Evolutionary conservation across 2,797 vertebrate species (phyloP), one percentile per base, ranked within the genome.

Genomic region (Buceros bicornis): DNA sequence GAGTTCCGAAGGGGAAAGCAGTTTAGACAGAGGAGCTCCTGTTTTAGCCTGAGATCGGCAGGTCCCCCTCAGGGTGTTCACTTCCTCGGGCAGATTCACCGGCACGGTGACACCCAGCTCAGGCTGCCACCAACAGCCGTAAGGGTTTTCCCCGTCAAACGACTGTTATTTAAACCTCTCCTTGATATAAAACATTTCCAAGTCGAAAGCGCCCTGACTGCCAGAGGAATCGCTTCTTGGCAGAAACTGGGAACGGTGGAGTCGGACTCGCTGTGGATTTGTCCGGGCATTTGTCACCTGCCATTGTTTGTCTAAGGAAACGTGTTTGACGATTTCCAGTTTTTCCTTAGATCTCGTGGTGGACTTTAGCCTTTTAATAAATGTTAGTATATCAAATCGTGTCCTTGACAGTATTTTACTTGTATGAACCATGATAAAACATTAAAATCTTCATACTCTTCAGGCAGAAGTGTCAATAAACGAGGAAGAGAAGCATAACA

Each of bases 311-410:
- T 98, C 98, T 97, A 98, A 98, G 97, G 97, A 98, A 98, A 97
- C 15, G 91, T 97, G 97, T 98, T 98, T 98, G 97, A 97, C 96
- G 94, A 93, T 98, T 97, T 96, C 97, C 81, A 96, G 96, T 97
- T 94, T 98, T 98, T 98, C 96, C 97, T 98, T 98, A 98, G 98
- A 98, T 97, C 97, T 98, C 71, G 96, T 98, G 97, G 93, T 98
- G 97, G 96, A 98, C 96, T 96, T 98, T 98, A 98, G 96, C 97
- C 97, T 98, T 97, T 98, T 98, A 97, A 97, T 98, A 98, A 98
- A 98, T 98, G 97, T 98, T 98, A 98, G 97, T 98, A 97, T 98
- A 97, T 98, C 98, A 97, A 96, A 98, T 96, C 91, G 98, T 98
- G 97, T 98, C 98, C 97, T 98, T 98, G 97, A 97, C 97, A 96